Conservation (phyloP, 2,113 vertebrate genomes). For the Upupa epops region DNA sequence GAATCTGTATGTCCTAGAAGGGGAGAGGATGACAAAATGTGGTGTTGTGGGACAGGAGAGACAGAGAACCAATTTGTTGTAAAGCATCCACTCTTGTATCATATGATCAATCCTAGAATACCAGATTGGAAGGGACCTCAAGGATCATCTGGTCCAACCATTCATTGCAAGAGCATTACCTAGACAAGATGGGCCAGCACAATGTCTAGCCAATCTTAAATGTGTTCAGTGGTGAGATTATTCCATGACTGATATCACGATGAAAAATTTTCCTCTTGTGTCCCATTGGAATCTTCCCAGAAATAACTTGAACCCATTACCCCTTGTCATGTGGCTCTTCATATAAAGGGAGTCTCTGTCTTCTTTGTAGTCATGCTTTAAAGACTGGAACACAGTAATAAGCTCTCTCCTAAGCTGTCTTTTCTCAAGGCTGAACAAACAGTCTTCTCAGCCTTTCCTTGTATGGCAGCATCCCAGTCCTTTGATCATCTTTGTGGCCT, state of each 20-base stretch:
- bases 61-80: neutral
- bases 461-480: neutral
- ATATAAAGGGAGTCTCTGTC: neutral
- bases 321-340: neutral
- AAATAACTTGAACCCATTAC: neutral
- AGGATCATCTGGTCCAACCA: neutral
- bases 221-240: too few relatives aligned
- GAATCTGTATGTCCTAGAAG: neutral
- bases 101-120: neutral
- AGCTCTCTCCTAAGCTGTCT: neutral
- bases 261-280: neutral
- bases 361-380: neutral
- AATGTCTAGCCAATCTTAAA: neutral
- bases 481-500: neutral
- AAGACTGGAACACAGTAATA: neutral
- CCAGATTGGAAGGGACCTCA: neutral
- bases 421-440: neutral
- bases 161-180: neutral
- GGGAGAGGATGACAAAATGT: neutral
- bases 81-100: neutral
- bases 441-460: neutral
- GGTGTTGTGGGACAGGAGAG: neutral
- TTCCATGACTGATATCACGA: neutral
- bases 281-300: neutral
- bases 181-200: neutral